Conservation (phyloP, 2,888 invertebrate genomes). For the Parapristionchus giblindavisi region DNA sequence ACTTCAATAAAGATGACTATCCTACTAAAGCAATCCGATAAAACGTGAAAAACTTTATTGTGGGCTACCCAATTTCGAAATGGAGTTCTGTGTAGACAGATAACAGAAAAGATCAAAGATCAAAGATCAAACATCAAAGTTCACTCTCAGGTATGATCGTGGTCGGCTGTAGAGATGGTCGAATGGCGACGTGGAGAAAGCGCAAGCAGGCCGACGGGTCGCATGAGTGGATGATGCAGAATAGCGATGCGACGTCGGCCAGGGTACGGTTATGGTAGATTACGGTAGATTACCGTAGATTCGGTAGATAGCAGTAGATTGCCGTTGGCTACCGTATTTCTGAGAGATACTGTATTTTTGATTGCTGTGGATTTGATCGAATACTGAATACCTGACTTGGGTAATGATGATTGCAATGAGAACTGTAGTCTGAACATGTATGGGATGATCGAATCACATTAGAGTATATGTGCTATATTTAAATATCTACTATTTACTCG, state of each 20-base stretch:
- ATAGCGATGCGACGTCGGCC: background rate
- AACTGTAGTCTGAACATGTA: too few relatives aligned
- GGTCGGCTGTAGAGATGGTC: slow-evolving; percentile 58
- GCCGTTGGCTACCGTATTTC: too few relatives aligned
- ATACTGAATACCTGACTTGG: too few relatives aligned
- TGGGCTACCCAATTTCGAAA: background rate
- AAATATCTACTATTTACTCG: too few relatives aligned
- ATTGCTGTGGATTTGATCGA: too few relatives aligned
- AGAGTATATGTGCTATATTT: too few relatives aligned
- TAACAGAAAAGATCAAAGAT: background rate
- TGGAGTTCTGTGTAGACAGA: too few relatives aligned
- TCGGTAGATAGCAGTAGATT: too few relatives aligned
- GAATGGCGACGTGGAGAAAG: slow-evolving; percentile 64
- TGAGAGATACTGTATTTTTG: too few relatives aligned
- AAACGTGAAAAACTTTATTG: background rate
- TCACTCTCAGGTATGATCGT: slow-evolving; percentile 57
- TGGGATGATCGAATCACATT: too few relatives aligned
- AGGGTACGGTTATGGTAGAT: background rate
- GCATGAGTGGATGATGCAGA: slow-evolving; percentile 3
- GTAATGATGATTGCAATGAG: too few relatives aligned
- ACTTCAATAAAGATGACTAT: background rate
- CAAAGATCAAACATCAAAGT: background rate
- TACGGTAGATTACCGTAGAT: background rate
- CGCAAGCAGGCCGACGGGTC: slow-evolving; percentile 25
- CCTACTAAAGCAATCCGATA: background rate